These are phyloP conservation scores for Drosophila nebulosa DNA, from an alignment of 1,140 invertebrate species.

Conservation along the genomic window DNA sequence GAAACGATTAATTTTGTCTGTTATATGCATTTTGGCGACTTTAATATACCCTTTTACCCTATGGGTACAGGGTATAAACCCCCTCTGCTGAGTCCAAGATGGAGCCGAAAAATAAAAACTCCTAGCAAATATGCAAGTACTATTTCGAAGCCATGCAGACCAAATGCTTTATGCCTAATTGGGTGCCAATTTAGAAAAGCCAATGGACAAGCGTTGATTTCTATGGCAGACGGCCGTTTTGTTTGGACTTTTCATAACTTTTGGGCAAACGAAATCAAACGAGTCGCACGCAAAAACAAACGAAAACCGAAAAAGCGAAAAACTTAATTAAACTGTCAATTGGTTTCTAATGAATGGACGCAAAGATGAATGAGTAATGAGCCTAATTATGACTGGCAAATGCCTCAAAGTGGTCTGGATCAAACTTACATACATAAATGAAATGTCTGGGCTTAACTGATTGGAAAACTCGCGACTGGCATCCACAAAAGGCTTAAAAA, in stretches of 20 bases:
- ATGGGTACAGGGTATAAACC: not conserved
- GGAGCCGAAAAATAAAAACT: constrained; percentile 15
- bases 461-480: not conserved
- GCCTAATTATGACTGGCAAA: constrained; percentile 57
- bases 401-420: constrained; percentile 40
- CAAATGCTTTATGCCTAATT: constrained; percentile 55
- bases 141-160: constrained; percentile 40
- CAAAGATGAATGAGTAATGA: constrained; percentile 64
- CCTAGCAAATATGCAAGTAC: constrained; percentile 33
- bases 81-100: not conserved
- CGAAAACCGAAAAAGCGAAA: constrained; percentile 24
- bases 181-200: constrained; percentile 40
- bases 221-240: constrained; percentile 14
- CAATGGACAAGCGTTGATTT: constrained; percentile 9
- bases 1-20: no score
- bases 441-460: not conserved
- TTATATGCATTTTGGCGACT: no score
- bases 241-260: constrained; percentile 48
- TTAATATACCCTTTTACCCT: no score
- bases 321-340: constrained; percentile 74
- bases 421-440: not conserved
- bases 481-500: not conserved
- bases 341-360: constrained; percentile 63
- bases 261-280: constrained; percentile 24
- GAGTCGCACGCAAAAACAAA: constrained; percentile 1